Percentiles rank a stretch among this genome's conserved stretches.
These are phyloP conservation scores for Isichthys henryi DNA, from an alignment of 2,113 vertebrate species.

Conservation along the genomic window DNA sequence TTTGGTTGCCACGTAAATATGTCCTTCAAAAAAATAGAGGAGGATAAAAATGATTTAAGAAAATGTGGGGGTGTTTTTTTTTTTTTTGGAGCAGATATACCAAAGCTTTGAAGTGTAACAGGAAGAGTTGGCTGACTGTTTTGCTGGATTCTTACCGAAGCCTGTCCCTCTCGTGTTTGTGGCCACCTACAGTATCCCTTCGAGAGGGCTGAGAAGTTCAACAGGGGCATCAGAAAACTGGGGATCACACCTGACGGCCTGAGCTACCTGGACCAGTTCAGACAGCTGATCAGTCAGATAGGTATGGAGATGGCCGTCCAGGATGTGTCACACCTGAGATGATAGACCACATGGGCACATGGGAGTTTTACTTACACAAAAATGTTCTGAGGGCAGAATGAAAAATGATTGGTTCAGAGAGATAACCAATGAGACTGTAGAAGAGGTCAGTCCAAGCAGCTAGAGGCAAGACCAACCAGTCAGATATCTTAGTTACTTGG, in stretches of 20 bases:
- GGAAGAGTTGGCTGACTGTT: background rate
- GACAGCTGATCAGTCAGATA: conserved; percentile 98
- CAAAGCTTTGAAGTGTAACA: background rate
- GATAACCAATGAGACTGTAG: no score
- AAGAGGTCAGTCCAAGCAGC: no score
- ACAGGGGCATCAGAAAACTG: conserved; percentile 93
- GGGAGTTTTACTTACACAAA: no score
- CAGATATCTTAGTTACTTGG: no score
- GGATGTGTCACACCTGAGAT: background rate
- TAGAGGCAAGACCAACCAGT: no score
- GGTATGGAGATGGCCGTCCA: conserved; percentile 57
- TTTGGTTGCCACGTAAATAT: background rate
- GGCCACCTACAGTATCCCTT: conserved; percentile 82
- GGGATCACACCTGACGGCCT: conserved; percentile 93
- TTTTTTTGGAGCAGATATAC: background rate
- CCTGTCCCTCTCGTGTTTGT: background rate
- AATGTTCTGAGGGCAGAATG: no score
- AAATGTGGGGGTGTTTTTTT: background rate
- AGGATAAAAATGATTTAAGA: background rate
- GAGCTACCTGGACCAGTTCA: conserved; percentile 97
- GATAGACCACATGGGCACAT: background rate
- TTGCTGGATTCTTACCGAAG: background rate
- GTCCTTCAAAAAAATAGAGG: background rate
- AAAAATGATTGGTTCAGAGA: no score
- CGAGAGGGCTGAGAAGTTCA: conserved; percentile 97